Conservation (phyloP, 2,888 invertebrate genomes). For the Mystacides longicornis region DNA sequence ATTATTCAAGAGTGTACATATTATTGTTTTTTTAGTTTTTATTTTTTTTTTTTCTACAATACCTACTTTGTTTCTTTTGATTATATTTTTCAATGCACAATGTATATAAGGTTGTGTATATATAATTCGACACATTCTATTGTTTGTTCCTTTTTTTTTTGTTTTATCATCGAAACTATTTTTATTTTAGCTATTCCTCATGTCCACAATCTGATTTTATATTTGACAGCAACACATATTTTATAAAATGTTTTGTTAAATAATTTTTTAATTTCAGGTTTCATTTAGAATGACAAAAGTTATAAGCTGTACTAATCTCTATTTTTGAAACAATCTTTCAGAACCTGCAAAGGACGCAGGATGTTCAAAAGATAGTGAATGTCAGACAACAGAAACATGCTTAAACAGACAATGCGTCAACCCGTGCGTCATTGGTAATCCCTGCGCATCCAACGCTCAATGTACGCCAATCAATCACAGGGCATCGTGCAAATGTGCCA, state of each 20-base stretch:
- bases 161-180: not conserved
- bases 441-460: constrained; percentile 71
- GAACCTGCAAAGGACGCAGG: constrained; percentile 46
- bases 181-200: not conserved
- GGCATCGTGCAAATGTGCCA: constrained; percentile 68
- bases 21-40: not conserved
- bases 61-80: not conserved
- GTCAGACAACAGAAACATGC: constrained; percentile 64
- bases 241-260: not conserved
- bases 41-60: not conserved
- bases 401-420: constrained; percentile 66
- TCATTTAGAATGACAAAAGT: constrained; percentile 3
- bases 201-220: not conserved
- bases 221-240: constrained; percentile 26
- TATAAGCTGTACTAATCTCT: too few relatives aligned
- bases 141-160: not conserved
- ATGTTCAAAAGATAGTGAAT: constrained; percentile 66
- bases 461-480: constrained; percentile 70
- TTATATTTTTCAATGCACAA: constrained; percentile 3
- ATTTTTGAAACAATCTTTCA: constrained; percentile 20
- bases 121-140: not conserved
- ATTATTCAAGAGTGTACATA: not conserved
- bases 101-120: not conserved
- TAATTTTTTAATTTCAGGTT: constrained; percentile 5
- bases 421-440: constrained; percentile 61